Evolutionary conservation across 2,113 vertebrate genomes (phyloP), one percentile per base, ranked within the genome.

Genomic region (Archocentrus centrarchus): DNA sequence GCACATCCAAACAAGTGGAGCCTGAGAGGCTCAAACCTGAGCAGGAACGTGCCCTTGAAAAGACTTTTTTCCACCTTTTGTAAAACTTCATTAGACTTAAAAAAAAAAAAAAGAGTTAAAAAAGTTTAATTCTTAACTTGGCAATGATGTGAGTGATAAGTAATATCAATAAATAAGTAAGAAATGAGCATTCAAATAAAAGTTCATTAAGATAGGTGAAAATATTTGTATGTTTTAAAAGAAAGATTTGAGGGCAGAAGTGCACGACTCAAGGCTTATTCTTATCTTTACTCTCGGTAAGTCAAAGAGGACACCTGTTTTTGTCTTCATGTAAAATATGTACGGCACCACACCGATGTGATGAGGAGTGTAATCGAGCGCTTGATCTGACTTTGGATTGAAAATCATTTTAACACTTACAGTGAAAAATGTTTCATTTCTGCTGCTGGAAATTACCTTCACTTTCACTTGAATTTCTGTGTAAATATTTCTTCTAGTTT

Each of bases 1-100:
- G 75, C 57, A 59, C 75, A 77, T 77, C 58, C 44, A 47, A 60
- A 3, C 18, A 60, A 77, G 75, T 77, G 57, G 58, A n/a, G 57
- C 41, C 18, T 53, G 59, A 63, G 37, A 75, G 68, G 11, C 68
- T 41, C 1, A n/a, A 24, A 70, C 53, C 35, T 64, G 81, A 68
- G 18, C 4, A 70, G 41, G 27, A 61, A 60, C 1, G 5, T 41
- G 44, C 11, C 63, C 44, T 44, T 30, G 50, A 57, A 70, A 70
- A 70, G 30, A 70, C 24, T 53, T 73, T 73, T 50, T 73, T 55
- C 15, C 32, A 53, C 24, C 24, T n/a, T 73, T 35, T 73, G 24
- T 73, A 32, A 3, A 17, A 15, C 5, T 47, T 47, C 5, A 47
- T 47, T 15, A 47, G 14, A 47, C 30, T 47, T 73, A 9, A 53